A percentile compares a stretch with the other conserved stretches of the same genome.
Evolutionary conservation across 1,140 invertebrate genomes (phyloP).

Genomic region (Thaumetopoea pityocampa): DNA sequence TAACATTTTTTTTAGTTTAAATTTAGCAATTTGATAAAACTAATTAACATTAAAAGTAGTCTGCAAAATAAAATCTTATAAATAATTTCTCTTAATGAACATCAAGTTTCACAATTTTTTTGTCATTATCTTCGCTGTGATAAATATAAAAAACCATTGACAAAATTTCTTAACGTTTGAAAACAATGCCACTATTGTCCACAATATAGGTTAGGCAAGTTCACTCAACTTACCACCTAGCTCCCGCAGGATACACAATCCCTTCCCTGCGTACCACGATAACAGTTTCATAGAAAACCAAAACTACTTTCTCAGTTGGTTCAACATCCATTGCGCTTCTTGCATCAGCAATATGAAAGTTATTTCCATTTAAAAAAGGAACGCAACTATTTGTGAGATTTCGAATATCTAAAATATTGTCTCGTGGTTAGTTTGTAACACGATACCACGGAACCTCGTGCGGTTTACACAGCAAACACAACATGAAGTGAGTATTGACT

Average conservation of each 20-base stretch:
- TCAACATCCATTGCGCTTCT: slow-evolving; percentile 33
- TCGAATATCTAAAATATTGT: slow-evolving; percentile 7
- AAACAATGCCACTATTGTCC: slow-evolving; percentile 61
- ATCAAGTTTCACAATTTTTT: slow-evolving; percentile 26
- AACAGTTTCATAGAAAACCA: slow-evolving; percentile 2
- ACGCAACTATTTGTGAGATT: slow-evolving; percentile 18
- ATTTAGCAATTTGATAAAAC: too few species aligned
- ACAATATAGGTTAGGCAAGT: slow-evolving; percentile 67
- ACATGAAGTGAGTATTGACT: slow-evolving; percentile 73
- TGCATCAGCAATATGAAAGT: background rate
- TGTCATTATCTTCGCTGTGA: slow-evolving; percentile 30
- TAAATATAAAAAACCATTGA: slow-evolving; percentile 43
- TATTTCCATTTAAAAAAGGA: slow-evolving; percentile 8
- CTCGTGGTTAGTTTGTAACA: slow-evolving; percentile 36
- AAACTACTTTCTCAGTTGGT: slow-evolving; percentile 7
- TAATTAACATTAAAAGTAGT: background rate
- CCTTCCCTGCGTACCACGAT: slow-evolving; percentile 28
- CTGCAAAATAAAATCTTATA: background rate
- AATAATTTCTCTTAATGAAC: background rate
- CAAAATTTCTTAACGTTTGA: slow-evolving; percentile 49
- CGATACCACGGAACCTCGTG: slow-evolving; percentile 59
- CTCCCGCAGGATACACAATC: slow-evolving; percentile 55
- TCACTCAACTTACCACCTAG: slow-evolving; percentile 54
- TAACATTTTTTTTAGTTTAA: too few species aligned
- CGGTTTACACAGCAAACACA: slow-evolving; percentile 66